phyloP scores from a whole-genome alignment of 2,888 invertebrate species.

The Hedya salicella region DNA sequence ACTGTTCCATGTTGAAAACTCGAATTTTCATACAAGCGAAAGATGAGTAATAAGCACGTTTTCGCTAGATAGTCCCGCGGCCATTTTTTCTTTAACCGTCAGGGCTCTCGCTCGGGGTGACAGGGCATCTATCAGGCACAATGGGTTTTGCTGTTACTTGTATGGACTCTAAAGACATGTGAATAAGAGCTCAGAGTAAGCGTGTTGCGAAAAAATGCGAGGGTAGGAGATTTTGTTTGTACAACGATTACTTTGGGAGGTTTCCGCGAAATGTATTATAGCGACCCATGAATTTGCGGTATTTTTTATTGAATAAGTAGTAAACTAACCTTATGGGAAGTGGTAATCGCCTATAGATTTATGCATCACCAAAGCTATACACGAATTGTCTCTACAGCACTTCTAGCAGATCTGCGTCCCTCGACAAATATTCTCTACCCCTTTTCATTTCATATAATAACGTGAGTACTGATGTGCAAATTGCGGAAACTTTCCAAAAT shows the following conservation, averaged over 20 bases:
- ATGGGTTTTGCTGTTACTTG: slow-evolving; percentile 19
- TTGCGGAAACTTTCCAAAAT: too few relatives aligned
- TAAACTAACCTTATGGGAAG: background rate
- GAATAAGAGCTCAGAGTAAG: slow-evolving; percentile 11
- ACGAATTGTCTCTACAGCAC: background rate
- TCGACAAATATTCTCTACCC: too few relatives aligned
- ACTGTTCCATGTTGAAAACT: slow-evolving; percentile 58
- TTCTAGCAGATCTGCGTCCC: too few relatives aligned
- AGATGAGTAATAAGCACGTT: slow-evolving; percentile 63
- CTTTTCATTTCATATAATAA: too few relatives aligned
- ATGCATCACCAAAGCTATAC: background rate
- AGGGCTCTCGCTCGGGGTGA: slow-evolving; percentile 35
- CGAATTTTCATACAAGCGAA: slow-evolving; percentile 56
- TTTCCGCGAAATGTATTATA: slow-evolving; percentile 22
- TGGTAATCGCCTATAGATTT: background rate
- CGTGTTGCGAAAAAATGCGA: slow-evolving; percentile 20
- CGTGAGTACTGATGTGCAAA: too few relatives aligned
- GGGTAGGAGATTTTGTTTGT: slow-evolving; percentile 34
- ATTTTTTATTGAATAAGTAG: background rate
- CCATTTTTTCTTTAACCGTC: slow-evolving; percentile 39
- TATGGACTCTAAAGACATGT: slow-evolving; percentile 18
- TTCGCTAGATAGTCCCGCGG: slow-evolving; percentile 13
- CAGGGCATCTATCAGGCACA: slow-evolving; percentile 39
- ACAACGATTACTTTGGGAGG: slow-evolving; percentile 31
- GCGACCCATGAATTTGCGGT: background rate